Percentiles rank a stretch among this genome's conserved stretches.
Evolutionary conservation across 2,888 invertebrate genomes (phyloP).

Genomic region (Andrena flavipes): DNA sequence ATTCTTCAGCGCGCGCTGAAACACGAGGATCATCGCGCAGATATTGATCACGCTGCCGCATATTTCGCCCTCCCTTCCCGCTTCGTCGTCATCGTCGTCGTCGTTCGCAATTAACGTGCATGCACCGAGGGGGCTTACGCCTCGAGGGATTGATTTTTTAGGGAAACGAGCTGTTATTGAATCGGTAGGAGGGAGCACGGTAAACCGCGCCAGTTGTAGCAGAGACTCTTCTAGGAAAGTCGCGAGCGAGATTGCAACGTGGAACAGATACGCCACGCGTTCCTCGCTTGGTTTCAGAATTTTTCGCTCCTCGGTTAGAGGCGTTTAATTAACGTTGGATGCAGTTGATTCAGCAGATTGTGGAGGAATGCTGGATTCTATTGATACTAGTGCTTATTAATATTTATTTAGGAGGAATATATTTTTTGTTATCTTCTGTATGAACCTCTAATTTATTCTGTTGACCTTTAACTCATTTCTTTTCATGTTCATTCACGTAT

Average conservation of each 20-base stretch:
- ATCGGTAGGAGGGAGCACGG: background rate
- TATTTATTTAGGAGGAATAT: constrained; percentile 12
- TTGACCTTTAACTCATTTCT: background rate
- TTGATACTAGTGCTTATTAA: constrained; percentile 21
- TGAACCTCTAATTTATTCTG: background rate
- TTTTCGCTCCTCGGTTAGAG: background rate
- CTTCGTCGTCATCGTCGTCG: background rate
- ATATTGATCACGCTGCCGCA: constrained; percentile 47
- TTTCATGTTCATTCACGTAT: too few species aligned
- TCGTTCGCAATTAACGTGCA: constrained; percentile 25
- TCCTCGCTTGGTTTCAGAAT: too few species aligned
- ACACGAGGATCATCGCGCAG: constrained; percentile 34
- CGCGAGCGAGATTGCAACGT: constrained; percentile 10
- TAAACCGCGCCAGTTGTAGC: background rate
- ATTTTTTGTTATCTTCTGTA: background rate
- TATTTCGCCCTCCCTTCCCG: background rate
- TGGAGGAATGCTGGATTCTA: constrained; percentile 4
- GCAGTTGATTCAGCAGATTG: constrained; percentile 18
- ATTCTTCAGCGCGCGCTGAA: constrained; percentile 35
- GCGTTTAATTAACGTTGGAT: background rate
- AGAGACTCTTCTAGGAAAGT: constrained; percentile 5
- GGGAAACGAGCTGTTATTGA: constrained; percentile 12
- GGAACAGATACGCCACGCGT: too few species aligned
- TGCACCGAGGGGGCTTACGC: background rate
- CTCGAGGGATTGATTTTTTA: constrained; percentile 35